Conservation (phyloP, 2,797 vertebrate species). For the Antennarius maculatus region DNA sequence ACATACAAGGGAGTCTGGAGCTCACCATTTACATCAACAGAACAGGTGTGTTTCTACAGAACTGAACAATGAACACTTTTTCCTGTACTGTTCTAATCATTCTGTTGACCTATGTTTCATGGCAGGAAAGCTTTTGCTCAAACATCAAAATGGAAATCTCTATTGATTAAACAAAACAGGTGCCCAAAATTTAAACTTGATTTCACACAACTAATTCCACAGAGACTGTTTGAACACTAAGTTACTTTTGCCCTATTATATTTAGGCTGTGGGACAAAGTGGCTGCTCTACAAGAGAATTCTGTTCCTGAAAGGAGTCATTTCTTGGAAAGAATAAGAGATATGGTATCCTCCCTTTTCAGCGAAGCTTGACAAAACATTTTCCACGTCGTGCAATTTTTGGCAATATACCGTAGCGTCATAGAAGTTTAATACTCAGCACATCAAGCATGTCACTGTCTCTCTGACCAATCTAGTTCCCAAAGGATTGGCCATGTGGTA, state of each 20-base stretch:
- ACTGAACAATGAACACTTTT: background rate
- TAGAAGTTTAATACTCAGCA: background rate
- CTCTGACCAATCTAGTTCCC: constrained; percentile 71
- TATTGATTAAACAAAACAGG: constrained; percentile 73
- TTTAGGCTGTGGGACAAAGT: constrained; percentile 81
- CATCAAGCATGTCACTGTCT: constrained; percentile 28
- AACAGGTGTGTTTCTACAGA: constrained; percentile 46
- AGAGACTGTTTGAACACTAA: constrained; percentile 3
- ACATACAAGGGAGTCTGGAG: constrained; percentile 15
- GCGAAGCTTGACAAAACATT: constrained; percentile 2
- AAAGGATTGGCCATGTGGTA: constrained; percentile 55
- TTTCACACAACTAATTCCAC: background rate
- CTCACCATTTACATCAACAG: constrained; percentile 22
- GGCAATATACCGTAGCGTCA: constrained; percentile 2
- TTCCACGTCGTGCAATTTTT: background rate
- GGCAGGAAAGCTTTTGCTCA: constrained; percentile 58
- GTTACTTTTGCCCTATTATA: constrained; percentile 17
- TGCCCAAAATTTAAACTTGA: constrained; percentile 34
- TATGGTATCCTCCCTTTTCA: constrained; percentile 73
- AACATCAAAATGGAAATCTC: constrained; percentile 68
- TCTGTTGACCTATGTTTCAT: constrained; percentile 31
- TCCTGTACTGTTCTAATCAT: constrained; percentile 6
- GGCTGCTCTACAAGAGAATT: constrained; percentile 51
- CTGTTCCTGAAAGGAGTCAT: constrained; percentile 69
- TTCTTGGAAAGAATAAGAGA: constrained; percentile 77